Evolutionary conservation across 2,113 vertebrate species (phyloP).

Genomic region (Saguinus imperator): DNA sequence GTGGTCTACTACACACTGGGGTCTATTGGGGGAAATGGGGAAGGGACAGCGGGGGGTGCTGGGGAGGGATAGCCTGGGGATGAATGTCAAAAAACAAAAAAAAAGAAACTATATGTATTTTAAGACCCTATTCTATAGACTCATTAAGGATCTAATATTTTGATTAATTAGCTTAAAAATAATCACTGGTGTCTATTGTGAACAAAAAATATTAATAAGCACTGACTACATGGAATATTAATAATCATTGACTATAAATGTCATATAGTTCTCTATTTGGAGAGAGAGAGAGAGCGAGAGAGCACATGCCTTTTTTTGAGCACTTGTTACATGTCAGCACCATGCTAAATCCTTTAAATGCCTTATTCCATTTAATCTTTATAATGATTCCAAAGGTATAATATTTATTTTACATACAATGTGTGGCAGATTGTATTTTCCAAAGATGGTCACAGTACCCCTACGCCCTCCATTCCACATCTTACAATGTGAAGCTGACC

Average conservation of each 20-base stretch:
- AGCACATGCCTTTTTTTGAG: neutral
- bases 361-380: neutral
- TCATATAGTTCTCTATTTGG: neutral
- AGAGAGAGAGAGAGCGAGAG: neutral
- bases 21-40: no score
- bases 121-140: neutral
- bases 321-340: neutral
- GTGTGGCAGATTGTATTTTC: neutral
- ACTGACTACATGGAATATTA: neutral
- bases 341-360: conserved; percentile 6
- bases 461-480: neutral
- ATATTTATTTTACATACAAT: neutral
- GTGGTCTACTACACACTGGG: no score
- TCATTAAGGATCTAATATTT: neutral
- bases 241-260: neutral
- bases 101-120: neutral
- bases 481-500: neutral
- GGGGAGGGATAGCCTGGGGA: no score
- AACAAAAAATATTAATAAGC: conserved; percentile 15
- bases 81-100: no score
- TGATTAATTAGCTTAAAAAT: conserved; percentile 37
- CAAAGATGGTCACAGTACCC: neutral
- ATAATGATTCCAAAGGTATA: neutral
- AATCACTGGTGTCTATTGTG: conserved; percentile 27
- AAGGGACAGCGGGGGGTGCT: no score